Conservation (phyloP, 2,113 vertebrate species). For the Poicephalus meyeri region DNA sequence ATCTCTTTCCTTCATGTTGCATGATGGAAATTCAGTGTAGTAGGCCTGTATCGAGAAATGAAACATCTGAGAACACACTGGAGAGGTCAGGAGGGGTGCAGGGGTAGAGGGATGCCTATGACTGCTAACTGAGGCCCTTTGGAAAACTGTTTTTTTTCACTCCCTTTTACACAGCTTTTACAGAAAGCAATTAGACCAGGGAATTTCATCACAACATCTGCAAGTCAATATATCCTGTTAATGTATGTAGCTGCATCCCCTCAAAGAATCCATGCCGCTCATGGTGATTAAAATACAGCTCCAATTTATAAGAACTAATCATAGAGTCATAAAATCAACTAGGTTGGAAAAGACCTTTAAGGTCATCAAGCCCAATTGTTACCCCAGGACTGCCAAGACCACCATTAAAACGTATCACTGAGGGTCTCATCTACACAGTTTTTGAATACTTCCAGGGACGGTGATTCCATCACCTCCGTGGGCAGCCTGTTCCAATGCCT, state of each 20-base stretch:
- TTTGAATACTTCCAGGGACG: neutral
- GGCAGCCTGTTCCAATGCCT: neutral
- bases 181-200: neutral
- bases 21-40: neutral
- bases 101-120: neutral
- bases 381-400: neutral
- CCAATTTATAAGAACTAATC: neutral
- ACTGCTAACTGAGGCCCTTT: neutral
- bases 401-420: neutral
- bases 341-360: neutral
- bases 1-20: neutral
- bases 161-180: neutral
- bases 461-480: neutral
- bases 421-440: neutral
- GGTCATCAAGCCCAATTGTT: neutral
- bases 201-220: neutral
- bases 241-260: neutral
- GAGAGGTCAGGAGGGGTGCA: neutral
- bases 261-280: neutral
- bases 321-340: neutral
- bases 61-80: neutral
- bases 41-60: neutral
- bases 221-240: neutral
- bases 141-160: neutral
- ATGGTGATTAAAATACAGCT: neutral